A percentile compares a stretch with the other conserved stretches of the same genome.
Conservation (phyloP, 2,888 invertebrate genomes). For the Drosophila falleni region DNA sequence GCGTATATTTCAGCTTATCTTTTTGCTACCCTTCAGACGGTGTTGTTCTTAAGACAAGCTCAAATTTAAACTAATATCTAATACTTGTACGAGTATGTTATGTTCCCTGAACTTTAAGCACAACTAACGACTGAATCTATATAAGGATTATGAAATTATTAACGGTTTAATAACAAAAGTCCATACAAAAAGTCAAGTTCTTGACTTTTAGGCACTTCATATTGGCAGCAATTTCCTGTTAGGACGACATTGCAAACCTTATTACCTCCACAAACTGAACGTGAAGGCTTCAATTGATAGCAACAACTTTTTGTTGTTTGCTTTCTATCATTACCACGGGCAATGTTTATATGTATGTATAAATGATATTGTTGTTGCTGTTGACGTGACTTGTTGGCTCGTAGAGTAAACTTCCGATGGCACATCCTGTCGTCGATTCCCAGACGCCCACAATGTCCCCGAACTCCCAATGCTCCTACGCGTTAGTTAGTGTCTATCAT, state of each 20-base stretch:
- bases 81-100: neutral
- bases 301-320: slow-evolving; percentile 51
- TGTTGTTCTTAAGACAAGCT: slow-evolving; percentile 35
- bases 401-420: slow-evolving; percentile 68
- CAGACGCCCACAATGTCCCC: slow-evolving; percentile 43
- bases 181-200: neutral
- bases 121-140: slow-evolving; percentile 1
- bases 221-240: slow-evolving; percentile 63
- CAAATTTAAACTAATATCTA: neutral
- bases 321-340: slow-evolving; percentile 42
- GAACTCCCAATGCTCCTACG: slow-evolving; percentile 6
- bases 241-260: slow-evolving; percentile 42
- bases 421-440: slow-evolving; percentile 64
- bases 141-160: slow-evolving; percentile 22
- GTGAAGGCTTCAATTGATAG: slow-evolving; percentile 41
- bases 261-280: slow-evolving; percentile 42
- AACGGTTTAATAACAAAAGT: slow-evolving; percentile 2
- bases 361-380: slow-evolving; percentile 43
- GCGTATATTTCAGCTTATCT: slow-evolving; percentile 28
- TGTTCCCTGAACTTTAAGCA: neutral
- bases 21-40: slow-evolving; percentile 35
- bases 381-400: slow-evolving; percentile 52
- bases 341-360: slow-evolving; percentile 16
- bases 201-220: slow-evolving; percentile 28
- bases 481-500: slow-evolving; percentile 62